These are phyloP conservation scores for Cygnus olor DNA, from an alignment of 2,797 vertebrate species.

Conservation along the genomic window DNA sequence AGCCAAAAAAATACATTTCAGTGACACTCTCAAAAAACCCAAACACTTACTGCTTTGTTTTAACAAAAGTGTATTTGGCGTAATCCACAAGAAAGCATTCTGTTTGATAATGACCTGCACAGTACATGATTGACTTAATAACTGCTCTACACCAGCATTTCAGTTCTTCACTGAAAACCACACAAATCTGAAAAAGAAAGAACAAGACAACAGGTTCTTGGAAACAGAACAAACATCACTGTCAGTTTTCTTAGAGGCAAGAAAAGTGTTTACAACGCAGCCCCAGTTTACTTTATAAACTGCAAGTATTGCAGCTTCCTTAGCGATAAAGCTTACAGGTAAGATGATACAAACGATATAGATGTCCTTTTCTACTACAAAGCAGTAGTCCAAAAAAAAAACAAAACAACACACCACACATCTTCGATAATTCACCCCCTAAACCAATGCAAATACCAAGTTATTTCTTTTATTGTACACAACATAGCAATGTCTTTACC, in stretches of 20 bases:
- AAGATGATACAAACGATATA: background rate
- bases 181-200: constrained; percentile 71
- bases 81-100: constrained; percentile 83
- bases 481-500: constrained; percentile 65
- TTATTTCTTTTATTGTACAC: background rate
- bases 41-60: constrained; percentile 70
- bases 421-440: background rate
- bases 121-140: constrained; percentile 66
- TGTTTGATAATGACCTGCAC: constrained; percentile 48
- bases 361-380: background rate
- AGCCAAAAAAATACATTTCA: background rate
- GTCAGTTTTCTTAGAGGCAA: background rate
- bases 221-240: fast-evolving
- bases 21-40: background rate
- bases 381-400: background rate
- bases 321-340: background rate
- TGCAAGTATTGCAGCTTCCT: background rate
- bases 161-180: constrained; percentile 76
- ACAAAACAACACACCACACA: too few relatives aligned
- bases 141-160: constrained; percentile 80
- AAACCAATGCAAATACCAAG: background rate
- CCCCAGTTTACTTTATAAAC: background rate
- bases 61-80: constrained; percentile 72
- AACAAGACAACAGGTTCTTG: background rate
- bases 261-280: background rate